phyloP scores from a whole-genome alignment of 2,113 vertebrate genomes.

The Hippocampus barbouri region DNA sequence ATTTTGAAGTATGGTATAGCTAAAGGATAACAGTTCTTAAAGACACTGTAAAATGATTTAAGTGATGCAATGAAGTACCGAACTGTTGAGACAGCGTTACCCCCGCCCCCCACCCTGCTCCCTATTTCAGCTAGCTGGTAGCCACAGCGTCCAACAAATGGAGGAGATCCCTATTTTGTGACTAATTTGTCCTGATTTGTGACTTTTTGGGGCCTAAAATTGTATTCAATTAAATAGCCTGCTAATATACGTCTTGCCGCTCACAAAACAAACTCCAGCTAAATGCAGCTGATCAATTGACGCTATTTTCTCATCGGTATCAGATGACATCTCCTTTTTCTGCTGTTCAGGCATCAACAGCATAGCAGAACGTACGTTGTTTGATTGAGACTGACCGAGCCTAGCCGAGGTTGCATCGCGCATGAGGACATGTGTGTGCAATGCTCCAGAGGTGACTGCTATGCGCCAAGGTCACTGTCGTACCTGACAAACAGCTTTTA shows the following conservation, averaged over 20 bases:
- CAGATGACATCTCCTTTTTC: constrained; percentile 63
- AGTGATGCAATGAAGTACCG: too few relatives aligned
- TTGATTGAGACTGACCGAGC: constrained; percentile 39
- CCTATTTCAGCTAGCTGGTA: too few relatives aligned
- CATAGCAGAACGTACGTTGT: constrained; percentile 55
- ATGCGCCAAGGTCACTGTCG: constrained; percentile 44
- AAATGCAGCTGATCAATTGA: constrained; percentile 33
- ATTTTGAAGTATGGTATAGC: too few relatives aligned
- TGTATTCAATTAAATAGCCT: background rate
- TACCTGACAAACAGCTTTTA: constrained; percentile 1
- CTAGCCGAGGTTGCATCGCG: constrained; percentile 12
- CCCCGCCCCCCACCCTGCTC: too few relatives aligned
- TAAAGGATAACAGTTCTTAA: too few relatives aligned
- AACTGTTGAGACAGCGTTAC: too few relatives aligned
- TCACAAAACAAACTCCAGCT: background rate
- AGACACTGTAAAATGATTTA: too few relatives aligned
- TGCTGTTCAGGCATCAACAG: constrained; percentile 60
- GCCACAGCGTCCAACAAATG: too few relatives aligned
- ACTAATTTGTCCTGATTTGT: background rate
- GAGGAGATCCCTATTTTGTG: too few relatives aligned
- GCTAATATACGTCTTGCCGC: background rate
- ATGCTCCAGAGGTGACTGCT: constrained; percentile 34
- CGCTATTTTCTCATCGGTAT: constrained; percentile 40
- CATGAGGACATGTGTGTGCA: background rate
- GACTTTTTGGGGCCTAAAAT: background rate